These are phyloP conservation scores for Crioceris asparagi DNA, from an alignment of 2,888 invertebrate species.

Conservation along the genomic window DNA sequence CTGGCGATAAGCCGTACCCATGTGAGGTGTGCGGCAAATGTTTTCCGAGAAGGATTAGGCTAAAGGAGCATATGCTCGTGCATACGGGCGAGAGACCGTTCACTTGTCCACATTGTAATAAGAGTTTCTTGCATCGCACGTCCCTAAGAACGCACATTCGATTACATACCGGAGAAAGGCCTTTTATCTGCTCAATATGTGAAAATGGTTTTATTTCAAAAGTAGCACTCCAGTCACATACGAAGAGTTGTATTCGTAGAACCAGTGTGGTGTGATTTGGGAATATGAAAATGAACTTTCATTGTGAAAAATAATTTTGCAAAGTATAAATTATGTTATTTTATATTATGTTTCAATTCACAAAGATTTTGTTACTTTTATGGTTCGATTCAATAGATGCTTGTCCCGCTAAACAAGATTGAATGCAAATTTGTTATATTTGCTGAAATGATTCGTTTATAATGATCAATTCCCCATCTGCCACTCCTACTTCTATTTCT, in stretches of 20 bases:
- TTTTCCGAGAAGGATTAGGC: constrained; percentile 37
- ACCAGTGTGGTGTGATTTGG: no score
- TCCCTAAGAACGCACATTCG: constrained; percentile 49
- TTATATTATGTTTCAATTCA: no score
- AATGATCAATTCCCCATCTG: no score
- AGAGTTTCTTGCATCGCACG: constrained; percentile 45
- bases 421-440: no score
- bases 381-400: no score
- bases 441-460: no score
- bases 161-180: constrained; percentile 49
- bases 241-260: constrained; percentile 29
- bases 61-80: constrained; percentile 28
- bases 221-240: constrained; percentile 30
- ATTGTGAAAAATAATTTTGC: no score
- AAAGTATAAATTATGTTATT: no score
- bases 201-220: constrained; percentile 43
- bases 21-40: constrained; percentile 39
- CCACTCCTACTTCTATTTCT: no score
- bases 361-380: no score
- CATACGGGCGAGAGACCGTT: constrained; percentile 34
- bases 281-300: no score
- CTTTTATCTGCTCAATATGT: constrained; percentile 46
- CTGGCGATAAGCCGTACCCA: constrained; percentile 39
- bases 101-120: constrained; percentile 29
- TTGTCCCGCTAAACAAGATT: no score